Conservation (phyloP, 2,888 invertebrate genomes). For the Pyralis farinalis region DNA sequence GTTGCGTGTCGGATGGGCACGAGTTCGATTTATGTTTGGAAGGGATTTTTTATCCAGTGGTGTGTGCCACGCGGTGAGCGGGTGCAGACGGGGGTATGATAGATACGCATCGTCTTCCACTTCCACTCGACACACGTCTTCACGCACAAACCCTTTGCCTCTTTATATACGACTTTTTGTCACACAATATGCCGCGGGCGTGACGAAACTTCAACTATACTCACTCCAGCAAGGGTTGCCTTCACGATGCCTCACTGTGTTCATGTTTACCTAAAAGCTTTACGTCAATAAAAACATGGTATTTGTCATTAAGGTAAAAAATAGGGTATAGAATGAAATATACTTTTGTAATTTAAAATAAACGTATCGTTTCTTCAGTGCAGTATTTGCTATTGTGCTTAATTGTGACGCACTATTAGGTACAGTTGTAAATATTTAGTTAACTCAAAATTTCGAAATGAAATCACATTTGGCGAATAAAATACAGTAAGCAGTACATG, state of each 20-base stretch:
- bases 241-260: slow-evolving; percentile 5
- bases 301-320: slow-evolving; percentile 3
- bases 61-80: slow-evolving; percentile 54
- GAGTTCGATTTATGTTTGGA: slow-evolving; percentile 70
- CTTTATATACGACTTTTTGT: slow-evolving; percentile 29
- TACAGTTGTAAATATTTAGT: too few relatives aligned
- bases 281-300: slow-evolving; percentile 18
- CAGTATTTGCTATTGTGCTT: too few relatives aligned
- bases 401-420: slow-evolving; percentile 26
- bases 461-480: too few relatives aligned
- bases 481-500: too few relatives aligned
- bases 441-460: too few relatives aligned
- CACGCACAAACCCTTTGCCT: slow-evolving; percentile 44
- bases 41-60: slow-evolving; percentile 74
- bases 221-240: slow-evolving; percentile 11
- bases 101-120: slow-evolving; percentile 36
- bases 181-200: slow-evolving; percentile 32
- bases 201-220: slow-evolving; percentile 21
- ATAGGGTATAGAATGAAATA: slow-evolving; percentile 2
- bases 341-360: slow-evolving; percentile 3
- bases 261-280: slow-evolving; percentile 32
- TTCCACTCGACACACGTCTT: slow-evolving; percentile 43
- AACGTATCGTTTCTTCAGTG: too few relatives aligned
- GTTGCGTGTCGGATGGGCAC: slow-evolving; percentile 81
- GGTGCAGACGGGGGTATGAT: slow-evolving; percentile 29